Base-by-base conservation (phyloP, 2,113 vertebrate species). In the Stomatorhinus ivindoensis region DNA sequence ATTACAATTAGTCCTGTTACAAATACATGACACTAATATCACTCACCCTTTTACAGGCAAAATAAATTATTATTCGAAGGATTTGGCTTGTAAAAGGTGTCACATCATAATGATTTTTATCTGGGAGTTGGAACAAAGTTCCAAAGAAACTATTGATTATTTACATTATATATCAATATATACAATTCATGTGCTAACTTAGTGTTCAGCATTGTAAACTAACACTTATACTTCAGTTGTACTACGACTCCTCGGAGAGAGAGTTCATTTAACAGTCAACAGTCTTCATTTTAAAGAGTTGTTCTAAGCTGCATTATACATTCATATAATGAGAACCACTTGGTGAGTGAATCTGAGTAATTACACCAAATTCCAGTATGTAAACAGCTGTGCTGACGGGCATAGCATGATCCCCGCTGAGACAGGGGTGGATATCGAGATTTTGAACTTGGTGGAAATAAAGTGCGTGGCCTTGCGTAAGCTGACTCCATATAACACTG, bases 401-500 rank as follows among this genome's bases (percentile, higher is more conserved):
- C 91, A 93, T 91, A 93, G 93, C 93, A 94, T 92, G 85, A 92
- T 93, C 91, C 91, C 92, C 91, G 53, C 92, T 91, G 92, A 94
- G 90, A 92, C 91, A 80, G 92, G 89, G 90, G 89, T 93, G 92
- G 93, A 94, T 94, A 94, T 91, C 91, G 89, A 95, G 94, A 94
- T 95, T 93, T 93, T 92, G 90, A 91, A 93, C 92, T 91, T 87
- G 51, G 87, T 17, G 69, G n/a, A 35, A 76, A 76, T 27, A 27
- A 11, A 31, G 6, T 27, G 39, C 92, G 90, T 91, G 93, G 92
- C 88, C 90, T 87, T 48, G 86, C 93, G 92, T 69, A 21, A 94
- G 92, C 92, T 94, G 93, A 94, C 94, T 94, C 93, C 92, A 89
- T 93, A 93, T 94, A 95, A 95, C 92, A 93, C 92, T 94, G 93